A percentile compares a stretch with the other conserved stretches of the same genome.
phyloP scores from a whole-genome alignment of 1,140 invertebrate genomes.

The Vollenhovia emeryi region DNA sequence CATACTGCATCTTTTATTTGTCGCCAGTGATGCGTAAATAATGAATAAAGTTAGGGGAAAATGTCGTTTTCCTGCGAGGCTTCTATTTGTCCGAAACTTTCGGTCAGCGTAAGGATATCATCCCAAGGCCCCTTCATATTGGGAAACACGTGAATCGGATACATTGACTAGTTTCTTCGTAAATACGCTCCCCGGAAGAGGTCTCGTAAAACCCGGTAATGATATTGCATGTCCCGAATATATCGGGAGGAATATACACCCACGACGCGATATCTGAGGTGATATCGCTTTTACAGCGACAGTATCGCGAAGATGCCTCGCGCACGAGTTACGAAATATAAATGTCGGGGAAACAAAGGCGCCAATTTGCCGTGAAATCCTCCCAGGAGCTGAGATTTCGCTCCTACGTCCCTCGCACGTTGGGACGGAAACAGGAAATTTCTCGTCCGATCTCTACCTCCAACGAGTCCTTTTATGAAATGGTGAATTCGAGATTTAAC shows the following conservation, averaged over 20 bases:
- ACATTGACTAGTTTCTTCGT: conserved; percentile 44
- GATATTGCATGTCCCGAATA: conserved; percentile 63
- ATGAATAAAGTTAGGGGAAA: conserved; percentile 40
- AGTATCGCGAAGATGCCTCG: background rate
- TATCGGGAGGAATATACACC: conserved; percentile 38
- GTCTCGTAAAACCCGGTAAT: conserved; percentile 60
- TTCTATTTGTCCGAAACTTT: conserved; percentile 34
- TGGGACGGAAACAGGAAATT: background rate
- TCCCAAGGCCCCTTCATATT: background rate
- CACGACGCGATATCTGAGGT: conserved; percentile 24
- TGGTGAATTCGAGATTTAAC: conserved; percentile 8
- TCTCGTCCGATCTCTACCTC: conserved; percentile 7
- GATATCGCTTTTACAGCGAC: conserved; percentile 30
- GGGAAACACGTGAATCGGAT: conserved; percentile 51
- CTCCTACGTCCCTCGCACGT: background rate
- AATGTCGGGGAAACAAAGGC: conserved; percentile 42
- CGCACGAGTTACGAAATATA: conserved; percentile 56
- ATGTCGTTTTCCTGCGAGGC: background rate
- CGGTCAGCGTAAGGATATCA: conserved; percentile 20
- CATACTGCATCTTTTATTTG: background rate
- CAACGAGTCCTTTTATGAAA: conserved; percentile 22
- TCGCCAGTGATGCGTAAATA: background rate
- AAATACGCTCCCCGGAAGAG: conserved; percentile 42
- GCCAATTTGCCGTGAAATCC: conserved; percentile 56
- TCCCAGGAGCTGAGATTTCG: background rate